A percentile compares a stretch with the other conserved stretches of the same genome.
These are phyloP conservation scores for Xylota sylvarum DNA, from an alignment of 2,888 invertebrate genomes.

Conservation along the genomic window DNA sequence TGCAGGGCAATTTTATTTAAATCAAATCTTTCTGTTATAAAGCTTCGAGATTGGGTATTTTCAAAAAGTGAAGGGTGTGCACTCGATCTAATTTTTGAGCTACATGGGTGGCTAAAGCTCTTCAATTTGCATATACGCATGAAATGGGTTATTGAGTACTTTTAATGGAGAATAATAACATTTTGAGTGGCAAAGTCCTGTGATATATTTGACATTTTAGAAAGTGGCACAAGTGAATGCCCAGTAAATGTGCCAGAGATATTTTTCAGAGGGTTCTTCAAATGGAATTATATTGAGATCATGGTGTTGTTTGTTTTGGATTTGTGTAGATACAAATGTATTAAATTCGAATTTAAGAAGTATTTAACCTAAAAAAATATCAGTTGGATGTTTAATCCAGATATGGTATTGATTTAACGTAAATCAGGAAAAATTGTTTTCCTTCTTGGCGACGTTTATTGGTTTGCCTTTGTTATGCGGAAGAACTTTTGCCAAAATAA, in stretches of 20 bases:
- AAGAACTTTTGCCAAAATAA: no score
- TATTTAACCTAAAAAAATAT: no score
- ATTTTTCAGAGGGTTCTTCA: no score
- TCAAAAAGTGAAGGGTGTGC: constrained; percentile 3
- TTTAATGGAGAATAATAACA: constrained; percentile 12
- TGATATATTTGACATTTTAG: neutral
- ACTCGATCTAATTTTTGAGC: constrained; percentile 1
- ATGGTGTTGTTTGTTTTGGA: constrained; percentile 1
- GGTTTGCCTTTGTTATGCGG: no score
- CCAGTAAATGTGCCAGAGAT: no score
- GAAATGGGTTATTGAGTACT: constrained; percentile 12
- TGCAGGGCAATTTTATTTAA: constrained; percentile 40
- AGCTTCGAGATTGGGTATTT: constrained; percentile 25
- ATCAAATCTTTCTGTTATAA: constrained; percentile 38
- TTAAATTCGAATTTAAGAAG: neutral
- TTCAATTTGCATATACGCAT: constrained; percentile 19
- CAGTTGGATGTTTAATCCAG: no score
- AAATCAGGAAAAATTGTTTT: no score
- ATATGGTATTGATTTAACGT: no score
- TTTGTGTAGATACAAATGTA: neutral
- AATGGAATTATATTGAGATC: neutral
- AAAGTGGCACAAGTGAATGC: neutral
- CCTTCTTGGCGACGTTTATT: no score
- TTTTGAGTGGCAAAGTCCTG: constrained; percentile 16
- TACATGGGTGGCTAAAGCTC: neutral